These are phyloP conservation scores for Drosophila lacertosa DNA, from an alignment of 1,140 invertebrate species.

Conservation along the genomic window DNA sequence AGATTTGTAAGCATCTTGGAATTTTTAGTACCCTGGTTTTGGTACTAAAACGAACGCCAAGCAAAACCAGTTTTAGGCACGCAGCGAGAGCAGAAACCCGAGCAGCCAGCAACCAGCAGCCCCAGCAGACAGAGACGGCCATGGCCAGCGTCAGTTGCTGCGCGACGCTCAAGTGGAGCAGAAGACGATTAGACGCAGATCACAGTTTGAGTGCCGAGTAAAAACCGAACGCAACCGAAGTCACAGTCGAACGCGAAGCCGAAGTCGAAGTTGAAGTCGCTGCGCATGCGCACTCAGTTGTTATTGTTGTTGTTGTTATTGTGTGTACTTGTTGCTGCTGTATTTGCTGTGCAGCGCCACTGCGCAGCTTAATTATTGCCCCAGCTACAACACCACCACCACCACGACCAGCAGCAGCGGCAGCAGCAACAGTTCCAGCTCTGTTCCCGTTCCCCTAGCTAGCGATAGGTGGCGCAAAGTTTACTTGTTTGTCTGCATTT, in stretches of 20 bases:
- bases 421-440: constrained; percentile 15
- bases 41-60: constrained; percentile 48
- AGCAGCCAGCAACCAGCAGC: constrained; percentile 38
- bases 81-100: constrained; percentile 20
- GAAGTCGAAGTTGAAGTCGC: constrained; percentile 41
- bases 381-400: background rate
- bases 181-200: constrained; percentile 31
- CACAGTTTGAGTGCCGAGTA: background rate
- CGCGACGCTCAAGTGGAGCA: constrained; percentile 72
- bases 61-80: constrained; percentile 59
- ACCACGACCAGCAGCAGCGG: constrained; percentile 6
- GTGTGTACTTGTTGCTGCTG: constrained; percentile 39
- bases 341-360: constrained; percentile 42
- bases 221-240: constrained; percentile 6
- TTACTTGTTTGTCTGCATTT: constrained; percentile 80
- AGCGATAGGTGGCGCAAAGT: constrained; percentile 25
- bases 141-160: constrained; percentile 63
- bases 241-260: constrained; percentile 16
- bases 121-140: constrained; percentile 24
- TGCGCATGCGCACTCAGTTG: constrained; percentile 57
- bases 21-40: constrained; percentile 65
- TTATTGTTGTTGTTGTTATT: constrained; percentile 15
- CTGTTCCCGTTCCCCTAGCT: constrained; percentile 20
- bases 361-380: constrained; percentile 69
- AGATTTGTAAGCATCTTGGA: constrained; percentile 54